Percentiles rank a stretch among this genome's conserved stretches.
Conservation (phyloP, 2,888 invertebrate genomes). For the Onthophagus sagittarius region DNA sequence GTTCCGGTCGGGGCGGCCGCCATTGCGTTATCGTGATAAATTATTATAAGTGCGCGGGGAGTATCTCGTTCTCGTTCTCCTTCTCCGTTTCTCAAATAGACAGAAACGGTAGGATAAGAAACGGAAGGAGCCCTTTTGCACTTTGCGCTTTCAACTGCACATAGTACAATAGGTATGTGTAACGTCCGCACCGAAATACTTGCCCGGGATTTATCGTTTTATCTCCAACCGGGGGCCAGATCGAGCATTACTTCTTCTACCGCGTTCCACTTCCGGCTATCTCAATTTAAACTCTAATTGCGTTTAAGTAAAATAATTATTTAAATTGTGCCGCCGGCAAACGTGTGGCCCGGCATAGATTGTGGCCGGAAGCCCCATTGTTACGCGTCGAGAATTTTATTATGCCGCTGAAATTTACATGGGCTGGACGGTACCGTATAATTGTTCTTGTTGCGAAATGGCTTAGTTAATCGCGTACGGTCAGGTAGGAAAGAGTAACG, state of each 20-base stretch:
- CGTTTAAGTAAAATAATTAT: constrained; percentile 24
- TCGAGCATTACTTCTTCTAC: constrained; percentile 13
- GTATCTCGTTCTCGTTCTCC: constrained; percentile 6
- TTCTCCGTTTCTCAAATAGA: constrained; percentile 6
- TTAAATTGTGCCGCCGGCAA: constrained; percentile 19
- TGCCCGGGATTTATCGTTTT: constrained; percentile 24
- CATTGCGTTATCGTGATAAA: constrained; percentile 36
- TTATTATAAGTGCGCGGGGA: constrained; percentile 23
- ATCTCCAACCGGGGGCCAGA: constrained; percentile 14
- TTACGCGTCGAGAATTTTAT: constrained; percentile 3
- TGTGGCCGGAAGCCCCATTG: neutral
- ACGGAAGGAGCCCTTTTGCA: neutral
- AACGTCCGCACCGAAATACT: constrained; percentile 23
- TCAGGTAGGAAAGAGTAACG: neutral
- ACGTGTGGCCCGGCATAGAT: neutral
- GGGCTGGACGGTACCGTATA: neutral
- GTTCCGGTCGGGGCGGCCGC: constrained; percentile 26
- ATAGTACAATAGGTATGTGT: constrained; percentile 4
- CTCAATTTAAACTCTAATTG: constrained; percentile 22
- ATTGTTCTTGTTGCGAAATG: neutral
- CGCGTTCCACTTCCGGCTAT: constrained; percentile 16
- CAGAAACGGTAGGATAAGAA: constrained; percentile 26
- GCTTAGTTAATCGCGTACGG: neutral
- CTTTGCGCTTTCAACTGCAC: constrained; percentile 7
- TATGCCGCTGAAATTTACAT: constrained; percentile 3